A percentile compares a stretch with the other conserved stretches of the same genome.
These are phyloP conservation scores for Strigamia crassipes DNA, from an alignment of 2,888 invertebrate species.

Conservation along the genomic window DNA sequence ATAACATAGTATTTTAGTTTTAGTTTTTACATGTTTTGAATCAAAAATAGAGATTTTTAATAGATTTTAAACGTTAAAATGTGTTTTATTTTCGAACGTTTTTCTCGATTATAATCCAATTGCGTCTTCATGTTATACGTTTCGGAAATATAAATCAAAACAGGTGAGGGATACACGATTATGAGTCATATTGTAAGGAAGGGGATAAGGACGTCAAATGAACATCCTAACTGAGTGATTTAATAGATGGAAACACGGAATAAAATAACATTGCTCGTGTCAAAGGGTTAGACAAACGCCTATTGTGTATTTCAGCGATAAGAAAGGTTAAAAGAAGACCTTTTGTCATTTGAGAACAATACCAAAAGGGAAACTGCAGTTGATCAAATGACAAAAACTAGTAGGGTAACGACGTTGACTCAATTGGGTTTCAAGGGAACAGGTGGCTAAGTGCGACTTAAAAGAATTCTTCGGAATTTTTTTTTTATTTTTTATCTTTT, in stretches of 20 bases:
- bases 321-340: neutral
- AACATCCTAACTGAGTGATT: neutral
- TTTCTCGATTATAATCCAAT: neutral
- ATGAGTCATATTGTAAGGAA: neutral
- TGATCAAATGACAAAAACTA: constrained; percentile 15
- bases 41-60: no score
- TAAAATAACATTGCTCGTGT: neutral
- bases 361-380: neutral
- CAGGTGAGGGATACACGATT: neutral
- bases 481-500: neutral
- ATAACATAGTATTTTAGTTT: no score
- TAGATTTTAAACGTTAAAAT: neutral
- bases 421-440: constrained; percentile 12
- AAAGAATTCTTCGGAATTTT: neutral
- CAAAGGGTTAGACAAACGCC: constrained; percentile 12
- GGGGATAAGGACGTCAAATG: neutral
- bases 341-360: constrained; percentile 1
- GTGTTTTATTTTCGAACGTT: neutral
- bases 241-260: neutral
- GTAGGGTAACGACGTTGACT: neutral
- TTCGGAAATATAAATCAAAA: neutral
- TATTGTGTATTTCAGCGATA: neutral
- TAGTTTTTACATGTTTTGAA: no score
- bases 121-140: neutral
- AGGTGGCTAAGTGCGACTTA: neutral